Base-by-base conservation (phyloP, 2,888 invertebrate genomes). In the Boloria selene region DNA sequence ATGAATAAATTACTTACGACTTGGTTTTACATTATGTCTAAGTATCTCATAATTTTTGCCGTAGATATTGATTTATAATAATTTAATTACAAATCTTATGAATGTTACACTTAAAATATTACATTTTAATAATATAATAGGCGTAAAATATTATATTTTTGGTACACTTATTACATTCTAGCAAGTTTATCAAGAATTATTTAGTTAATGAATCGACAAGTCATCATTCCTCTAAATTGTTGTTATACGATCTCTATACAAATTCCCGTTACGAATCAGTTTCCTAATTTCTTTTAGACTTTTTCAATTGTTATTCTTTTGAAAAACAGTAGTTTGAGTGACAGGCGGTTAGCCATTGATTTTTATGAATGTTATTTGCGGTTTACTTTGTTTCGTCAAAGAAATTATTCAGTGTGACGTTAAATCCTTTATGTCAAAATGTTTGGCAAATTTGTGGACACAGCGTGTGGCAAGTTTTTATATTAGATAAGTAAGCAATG, bases 391-490 rank as follows among this genome's bases (percentile, higher is more conserved):
- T 65, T 64, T 47, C 13, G 13, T 64, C 63, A 69, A 69, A 69
- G 65, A 79, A 75, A 79, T 73, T 70, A 69, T 75, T 73, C 74
- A 74, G 77, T 59, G 55, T 74, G 45, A 22, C 71, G 66, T 72
- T 74, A 70, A 62, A 64, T 61, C 73, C 73, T 77, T 83, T 82
- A 79, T 80, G 79, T 81, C 79, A 81, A 79, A 84, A 82, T 83
- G 79, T 86, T 85, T 82, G 79, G 65, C 74, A 72, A 79, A 79
- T 85, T 82, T 79, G 79, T 78, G 69, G 69, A 71, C 84, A 58
- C 86, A 85, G 87, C 82, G 74, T 78, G 87, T 67, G 67, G 71
- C 73, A 72, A 77, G 74, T 70, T 66, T 70, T 68, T 64, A 60
- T 58, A n/a, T n/a, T 56, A 38, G 18, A 7, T 38, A 16, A n/a